Conservation (phyloP, 2,888 invertebrate genomes). For the Aleiodes leptofemur region DNA sequence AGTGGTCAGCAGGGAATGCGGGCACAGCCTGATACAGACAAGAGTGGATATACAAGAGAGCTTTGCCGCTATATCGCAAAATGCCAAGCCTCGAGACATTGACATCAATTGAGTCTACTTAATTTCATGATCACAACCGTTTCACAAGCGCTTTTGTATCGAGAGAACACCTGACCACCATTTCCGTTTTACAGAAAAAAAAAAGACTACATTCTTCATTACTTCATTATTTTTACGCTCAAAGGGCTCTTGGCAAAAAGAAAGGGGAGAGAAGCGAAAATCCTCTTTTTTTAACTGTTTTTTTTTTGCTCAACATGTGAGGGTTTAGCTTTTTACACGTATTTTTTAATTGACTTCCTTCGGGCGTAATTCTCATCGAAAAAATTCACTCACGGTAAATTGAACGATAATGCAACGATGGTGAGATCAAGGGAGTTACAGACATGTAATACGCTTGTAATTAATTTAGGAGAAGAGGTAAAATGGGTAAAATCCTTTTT, state of each 20-base stretch:
- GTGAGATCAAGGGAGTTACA: too few species aligned
- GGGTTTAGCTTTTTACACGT: too few species aligned
- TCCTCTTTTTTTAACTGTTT: too few species aligned
- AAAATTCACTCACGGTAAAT: too few species aligned
- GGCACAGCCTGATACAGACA: slow-evolving; percentile 2
- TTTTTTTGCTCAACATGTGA: too few species aligned
- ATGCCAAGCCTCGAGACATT: slow-evolving; percentile 5
- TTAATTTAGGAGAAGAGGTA: too few species aligned
- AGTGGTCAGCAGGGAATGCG: slow-evolving; percentile 7
- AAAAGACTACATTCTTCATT: slow-evolving; percentile 40
- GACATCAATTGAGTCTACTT: slow-evolving; percentile 25
- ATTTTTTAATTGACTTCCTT: too few species aligned
- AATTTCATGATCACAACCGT: slow-evolving; percentile 21
- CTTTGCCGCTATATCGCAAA: slow-evolving; percentile 12
- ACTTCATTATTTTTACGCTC: not conserved
- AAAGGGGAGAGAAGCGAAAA: too few species aligned
- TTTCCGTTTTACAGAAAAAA: slow-evolving; percentile 21
- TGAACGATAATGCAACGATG: too few species aligned
- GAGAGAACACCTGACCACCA: slow-evolving; percentile 16
- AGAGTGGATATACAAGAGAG: slow-evolving; percentile 12
- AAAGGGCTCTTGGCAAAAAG: not conserved
- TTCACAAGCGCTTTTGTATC: slow-evolving; percentile 1
- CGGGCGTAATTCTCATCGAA: too few species aligned
- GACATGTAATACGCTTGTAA: too few species aligned
- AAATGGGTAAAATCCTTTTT: too few species aligned